phyloP scores from a whole-genome alignment of 1,140 invertebrate species.

The Cotesia glomerata region DNA sequence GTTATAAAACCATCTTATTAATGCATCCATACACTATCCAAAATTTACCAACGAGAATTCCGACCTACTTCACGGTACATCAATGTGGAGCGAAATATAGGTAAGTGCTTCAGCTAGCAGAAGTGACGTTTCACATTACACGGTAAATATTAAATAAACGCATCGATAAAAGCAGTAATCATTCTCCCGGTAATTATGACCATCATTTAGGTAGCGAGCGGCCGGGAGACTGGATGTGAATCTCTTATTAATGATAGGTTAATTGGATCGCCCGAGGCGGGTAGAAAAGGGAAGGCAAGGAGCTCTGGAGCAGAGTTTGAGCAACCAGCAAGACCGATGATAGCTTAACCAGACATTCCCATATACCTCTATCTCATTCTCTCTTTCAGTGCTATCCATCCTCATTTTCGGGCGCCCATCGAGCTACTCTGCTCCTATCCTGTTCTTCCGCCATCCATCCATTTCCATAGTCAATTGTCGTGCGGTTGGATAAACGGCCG shows the following conservation, averaged over 20 bases:
- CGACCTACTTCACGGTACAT: too few relatives aligned
- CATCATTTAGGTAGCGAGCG: too few relatives aligned
- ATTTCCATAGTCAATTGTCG: conserved; percentile 1
- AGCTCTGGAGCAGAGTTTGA: conserved; percentile 36
- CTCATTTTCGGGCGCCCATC: too few relatives aligned
- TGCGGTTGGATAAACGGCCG: background rate
- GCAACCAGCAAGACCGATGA: conserved; percentile 12
- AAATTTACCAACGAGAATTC: too few relatives aligned
- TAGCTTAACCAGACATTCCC: conserved; percentile 2
- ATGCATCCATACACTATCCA: too few relatives aligned
- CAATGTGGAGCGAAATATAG: too few relatives aligned
- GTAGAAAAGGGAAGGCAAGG: conserved; percentile 1
- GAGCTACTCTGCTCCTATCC: too few relatives aligned
- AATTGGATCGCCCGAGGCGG: conserved; percentile 49
- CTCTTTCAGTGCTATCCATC: background rate
- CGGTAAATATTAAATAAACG: background rate
- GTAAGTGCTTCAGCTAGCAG: too few relatives aligned
- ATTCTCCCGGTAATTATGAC: background rate
- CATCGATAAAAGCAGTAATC: background rate
- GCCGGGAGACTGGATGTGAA: conserved; percentile 39
- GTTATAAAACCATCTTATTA: too few relatives aligned
- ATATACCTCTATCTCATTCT: background rate
- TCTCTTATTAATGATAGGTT: conserved; percentile 54
- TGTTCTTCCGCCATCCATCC: background rate
- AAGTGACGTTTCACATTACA: too few relatives aligned